These are phyloP conservation scores for Trachelus stipa DNA, from an alignment of 2,888 invertebrate species.

Conservation along the genomic window DNA sequence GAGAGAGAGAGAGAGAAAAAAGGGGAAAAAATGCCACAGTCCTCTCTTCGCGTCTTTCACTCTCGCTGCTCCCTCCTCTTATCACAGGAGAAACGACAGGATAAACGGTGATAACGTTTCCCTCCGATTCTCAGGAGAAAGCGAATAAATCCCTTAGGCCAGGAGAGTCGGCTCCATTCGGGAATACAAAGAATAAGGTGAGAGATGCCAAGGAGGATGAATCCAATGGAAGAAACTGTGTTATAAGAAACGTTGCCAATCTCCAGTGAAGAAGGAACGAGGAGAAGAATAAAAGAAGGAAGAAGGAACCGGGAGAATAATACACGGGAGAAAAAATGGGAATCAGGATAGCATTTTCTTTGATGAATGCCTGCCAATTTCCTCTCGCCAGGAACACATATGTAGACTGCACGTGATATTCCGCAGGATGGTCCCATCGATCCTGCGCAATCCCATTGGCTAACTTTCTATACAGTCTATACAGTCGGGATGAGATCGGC, in stretches of 20 bases:
- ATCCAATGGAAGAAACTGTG: background rate
- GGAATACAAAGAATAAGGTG: conserved; percentile 20
- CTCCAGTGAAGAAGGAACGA: background rate
- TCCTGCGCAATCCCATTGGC: conserved; percentile 19
- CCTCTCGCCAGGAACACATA: background rate
- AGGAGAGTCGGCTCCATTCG: background rate
- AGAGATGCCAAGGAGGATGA: conserved; percentile 9
- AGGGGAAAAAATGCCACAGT: background rate
- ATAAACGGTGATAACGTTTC: conserved; percentile 14
- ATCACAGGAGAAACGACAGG: conserved; percentile 24
- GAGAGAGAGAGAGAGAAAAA: too few species aligned
- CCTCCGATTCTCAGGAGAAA: background rate
- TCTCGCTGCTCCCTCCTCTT: conserved; percentile 16
- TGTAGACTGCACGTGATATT: conserved; percentile 20
- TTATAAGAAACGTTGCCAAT: background rate
- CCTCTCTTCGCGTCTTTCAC: background rate
- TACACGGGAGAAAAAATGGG: background rate
- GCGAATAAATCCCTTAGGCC: background rate
- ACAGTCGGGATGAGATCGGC: conserved; percentile 4
- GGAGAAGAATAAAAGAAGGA: background rate
- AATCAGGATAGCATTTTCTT: background rate
- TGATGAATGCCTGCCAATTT: conserved; percentile 6
- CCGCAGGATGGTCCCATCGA: conserved; percentile 22
- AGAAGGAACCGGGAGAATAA: background rate
- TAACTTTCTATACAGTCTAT: background rate